Percentiles rank a stretch among this genome's conserved stretches.
These are phyloP conservation scores for Teleiodes luculella DNA, from an alignment of 2,888 invertebrate species.

Conservation along the genomic window DNA sequence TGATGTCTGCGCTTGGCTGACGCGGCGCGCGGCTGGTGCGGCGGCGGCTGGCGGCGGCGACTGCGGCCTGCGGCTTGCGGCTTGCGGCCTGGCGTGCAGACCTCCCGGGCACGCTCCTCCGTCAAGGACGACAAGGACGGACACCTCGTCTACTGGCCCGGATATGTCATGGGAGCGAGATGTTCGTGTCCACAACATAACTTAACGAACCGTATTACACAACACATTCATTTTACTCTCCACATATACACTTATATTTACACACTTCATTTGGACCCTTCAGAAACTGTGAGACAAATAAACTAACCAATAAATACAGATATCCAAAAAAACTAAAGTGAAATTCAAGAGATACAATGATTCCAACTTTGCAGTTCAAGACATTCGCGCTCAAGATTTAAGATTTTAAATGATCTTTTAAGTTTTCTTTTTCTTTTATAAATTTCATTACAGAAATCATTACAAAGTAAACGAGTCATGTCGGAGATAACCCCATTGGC, in stretches of 20 bases:
- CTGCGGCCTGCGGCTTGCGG: constrained; percentile 32
- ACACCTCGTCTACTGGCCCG: constrained; percentile 99
- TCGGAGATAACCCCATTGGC: constrained; percentile 34
- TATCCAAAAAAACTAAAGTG: not conserved
- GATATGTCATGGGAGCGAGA: constrained; percentile 99
- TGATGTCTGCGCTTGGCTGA: constrained; percentile 29
- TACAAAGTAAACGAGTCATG: constrained; percentile 40
- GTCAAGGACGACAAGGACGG: constrained; percentile 99
- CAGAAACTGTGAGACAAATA: not conserved
- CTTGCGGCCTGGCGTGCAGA: constrained; percentile 76
- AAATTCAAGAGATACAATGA: constrained; percentile 17
- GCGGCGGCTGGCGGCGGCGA: constrained; percentile 31
- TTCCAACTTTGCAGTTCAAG: constrained; percentile 18
- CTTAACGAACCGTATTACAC: constrained; percentile 51
- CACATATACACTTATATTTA: constrained; percentile 26
- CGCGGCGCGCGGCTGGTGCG: constrained; percentile 42
- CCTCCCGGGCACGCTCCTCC: constrained; percentile 90
- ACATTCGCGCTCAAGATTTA: constrained; percentile 35
- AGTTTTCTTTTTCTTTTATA: constrained; percentile 35
- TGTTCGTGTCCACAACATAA: constrained; percentile 93
- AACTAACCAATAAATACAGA: not conserved
- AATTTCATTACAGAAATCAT: constrained; percentile 14
- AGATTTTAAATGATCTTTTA: constrained; percentile 28
- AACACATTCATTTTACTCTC: constrained; percentile 25
- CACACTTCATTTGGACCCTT: constrained; percentile 20